A percentile compares a stretch with the other conserved stretches of the same genome.
Evolutionary conservation across 2,888 invertebrate species (phyloP).

Genomic region (Tridacna crocea): DNA sequence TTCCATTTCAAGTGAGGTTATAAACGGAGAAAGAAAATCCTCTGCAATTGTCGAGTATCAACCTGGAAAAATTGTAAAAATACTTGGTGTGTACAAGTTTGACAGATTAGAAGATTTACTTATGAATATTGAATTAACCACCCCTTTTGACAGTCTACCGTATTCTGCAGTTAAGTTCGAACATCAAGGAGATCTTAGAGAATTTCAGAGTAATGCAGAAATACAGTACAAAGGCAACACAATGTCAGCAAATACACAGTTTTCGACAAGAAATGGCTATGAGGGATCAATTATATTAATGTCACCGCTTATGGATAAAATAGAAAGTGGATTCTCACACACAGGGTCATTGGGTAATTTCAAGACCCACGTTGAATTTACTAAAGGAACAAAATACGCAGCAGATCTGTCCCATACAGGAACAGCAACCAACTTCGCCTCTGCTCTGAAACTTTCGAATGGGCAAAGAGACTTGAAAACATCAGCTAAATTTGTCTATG

Average conservation of each 20-base stretch:
- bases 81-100: slow-evolving; percentile 24
- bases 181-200: slow-evolving; percentile 32
- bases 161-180: slow-evolving; percentile 29
- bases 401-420: slow-evolving; percentile 40
- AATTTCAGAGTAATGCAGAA: slow-evolving; percentile 32
- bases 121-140: slow-evolving; percentile 34
- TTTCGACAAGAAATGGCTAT: slow-evolving; percentile 27
- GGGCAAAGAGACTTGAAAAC: slow-evolving; percentile 21
- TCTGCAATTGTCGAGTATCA: slow-evolving; percentile 38
- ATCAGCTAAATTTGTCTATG: slow-evolving; percentile 25
- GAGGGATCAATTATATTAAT: slow-evolving; percentile 30
- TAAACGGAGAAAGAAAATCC: slow-evolving; percentile 30
- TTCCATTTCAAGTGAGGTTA: slow-evolving; percentile 24
- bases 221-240: slow-evolving; percentile 42
- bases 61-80: slow-evolving; percentile 35
- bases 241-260: slow-evolving; percentile 30
- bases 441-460: slow-evolving; percentile 24
- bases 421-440: slow-evolving; percentile 8
- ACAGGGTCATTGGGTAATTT: slow-evolving; percentile 30
- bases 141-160: slow-evolving; percentile 41
- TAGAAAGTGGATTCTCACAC: slow-evolving; percentile 30
- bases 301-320: slow-evolving; percentile 35
- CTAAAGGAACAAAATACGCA: slow-evolving; percentile 22
- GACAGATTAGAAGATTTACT: slow-evolving; percentile 25
- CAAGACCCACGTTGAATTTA: slow-evolving; percentile 35